Percentiles rank a stretch among this genome's conserved stretches.
phyloP scores from a whole-genome alignment of 2,888 invertebrate species.

The Drosophila koepferae region DNA sequence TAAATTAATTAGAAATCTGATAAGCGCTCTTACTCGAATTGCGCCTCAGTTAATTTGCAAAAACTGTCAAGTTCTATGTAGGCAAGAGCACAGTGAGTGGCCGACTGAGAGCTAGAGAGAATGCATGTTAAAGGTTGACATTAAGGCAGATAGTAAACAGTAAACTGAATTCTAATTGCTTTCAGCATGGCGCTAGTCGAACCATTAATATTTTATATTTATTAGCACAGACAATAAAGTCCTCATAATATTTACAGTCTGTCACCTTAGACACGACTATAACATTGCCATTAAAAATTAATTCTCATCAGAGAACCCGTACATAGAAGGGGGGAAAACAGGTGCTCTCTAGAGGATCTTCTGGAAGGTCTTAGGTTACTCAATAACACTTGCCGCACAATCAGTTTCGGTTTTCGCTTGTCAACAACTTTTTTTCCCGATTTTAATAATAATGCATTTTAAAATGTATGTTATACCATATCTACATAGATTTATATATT shows the following conservation, averaged over 20 bases:
- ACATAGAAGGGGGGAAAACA: background rate
- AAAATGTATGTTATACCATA: background rate
- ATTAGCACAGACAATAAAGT: slow-evolving; percentile 19
- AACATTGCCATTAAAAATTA: background rate
- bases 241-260: slow-evolving; percentile 7
- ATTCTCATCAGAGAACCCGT: background rate
- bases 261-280: slow-evolving; percentile 11
- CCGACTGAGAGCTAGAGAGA: background rate
- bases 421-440: background rate
- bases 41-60: slow-evolving; percentile 76
- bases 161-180: slow-evolving; percentile 43
- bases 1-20: slow-evolving; percentile 82
- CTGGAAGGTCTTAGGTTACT: background rate
- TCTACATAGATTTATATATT: background rate
- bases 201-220: slow-evolving; percentile 29
- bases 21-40: slow-evolving; percentile 70
- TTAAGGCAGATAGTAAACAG: slow-evolving; percentile 34
- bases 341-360: background rate
- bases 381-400: background rate
- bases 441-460: background rate
- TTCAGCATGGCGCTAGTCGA: slow-evolving; percentile 17
- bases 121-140: slow-evolving; percentile 30
- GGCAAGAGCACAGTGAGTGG: background rate
- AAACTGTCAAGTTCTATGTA: slow-evolving; percentile 46
- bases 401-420: background rate